phyloP scores from a whole-genome alignment of 2,113 vertebrate genomes.

The Larimichthys polyactis region DNA sequence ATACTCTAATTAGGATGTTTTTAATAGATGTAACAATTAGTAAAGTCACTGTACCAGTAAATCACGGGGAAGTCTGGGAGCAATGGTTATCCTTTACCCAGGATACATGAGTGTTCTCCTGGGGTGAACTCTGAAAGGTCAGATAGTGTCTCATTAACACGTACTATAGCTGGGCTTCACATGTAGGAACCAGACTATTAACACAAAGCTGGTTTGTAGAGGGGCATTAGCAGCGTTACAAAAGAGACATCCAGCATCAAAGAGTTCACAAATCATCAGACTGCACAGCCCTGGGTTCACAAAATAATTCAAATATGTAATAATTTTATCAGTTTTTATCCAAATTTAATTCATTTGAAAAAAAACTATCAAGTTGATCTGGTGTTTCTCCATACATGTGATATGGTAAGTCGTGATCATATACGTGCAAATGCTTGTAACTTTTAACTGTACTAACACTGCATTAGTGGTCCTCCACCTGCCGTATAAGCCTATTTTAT shows the following conservation, averaged over 20 bases:
- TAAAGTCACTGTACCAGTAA: constrained; percentile 73
- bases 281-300: neutral
- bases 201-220: constrained; percentile 20
- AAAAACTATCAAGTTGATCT: neutral
- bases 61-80: constrained; percentile 68
- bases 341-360: neutral
- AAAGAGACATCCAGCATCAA: constrained; percentile 6
- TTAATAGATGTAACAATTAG: constrained; percentile 83
- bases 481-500: constrained; percentile 43
- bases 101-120: constrained; percentile 78
- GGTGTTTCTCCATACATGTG: neutral
- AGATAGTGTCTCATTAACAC: constrained; percentile 78
- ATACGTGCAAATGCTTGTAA: constrained; percentile 24
- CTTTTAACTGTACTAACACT: constrained; percentile 21
- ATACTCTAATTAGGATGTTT: constrained; percentile 68
- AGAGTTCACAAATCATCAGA: constrained; percentile 7
- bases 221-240: neutral
- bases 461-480: constrained; percentile 31
- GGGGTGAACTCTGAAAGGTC: constrained; percentile 81
- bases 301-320: neutral
- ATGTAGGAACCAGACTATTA: constrained; percentile 39
- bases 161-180: constrained; percentile 44
- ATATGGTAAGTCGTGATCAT: neutral
- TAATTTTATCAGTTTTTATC: neutral
- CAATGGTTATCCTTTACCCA: constrained; percentile 76